These are phyloP conservation scores for Burhinus oedicnemus DNA, from an alignment of 2,113 vertebrate species.

Conservation along the genomic window DNA sequence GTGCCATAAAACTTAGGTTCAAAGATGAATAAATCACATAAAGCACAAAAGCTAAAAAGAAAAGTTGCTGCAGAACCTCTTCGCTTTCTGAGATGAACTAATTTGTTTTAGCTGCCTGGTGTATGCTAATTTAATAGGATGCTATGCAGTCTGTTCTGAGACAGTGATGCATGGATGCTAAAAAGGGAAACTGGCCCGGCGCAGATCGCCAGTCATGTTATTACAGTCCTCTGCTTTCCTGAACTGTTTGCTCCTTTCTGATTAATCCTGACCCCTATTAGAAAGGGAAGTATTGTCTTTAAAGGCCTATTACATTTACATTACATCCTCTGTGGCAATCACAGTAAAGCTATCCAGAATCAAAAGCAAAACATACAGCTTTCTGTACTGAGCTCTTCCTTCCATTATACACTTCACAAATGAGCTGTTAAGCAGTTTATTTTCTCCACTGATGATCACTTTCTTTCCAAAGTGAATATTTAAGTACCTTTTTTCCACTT, in stretches of 20 bases:
- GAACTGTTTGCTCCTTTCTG: constrained; percentile 19
- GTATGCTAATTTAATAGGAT: constrained; percentile 43
- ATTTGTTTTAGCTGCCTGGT: constrained; percentile 37
- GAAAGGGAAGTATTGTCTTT: constrained; percentile 17
- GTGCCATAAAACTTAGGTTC: neutral
- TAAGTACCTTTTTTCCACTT: neutral
- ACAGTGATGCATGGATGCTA: constrained; percentile 48
- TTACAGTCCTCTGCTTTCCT: constrained; percentile 27
- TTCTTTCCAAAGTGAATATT: constrained; percentile 22
- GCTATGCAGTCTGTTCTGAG: constrained; percentile 17
- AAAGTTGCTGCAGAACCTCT: neutral
- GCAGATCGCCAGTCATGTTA: neutral
- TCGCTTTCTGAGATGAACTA: neutral
- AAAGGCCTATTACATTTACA: neutral
- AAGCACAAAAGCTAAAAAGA: neutral
- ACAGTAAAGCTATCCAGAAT: neutral
- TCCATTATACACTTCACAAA: neutral
- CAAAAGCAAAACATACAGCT: neutral
- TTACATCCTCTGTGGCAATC: neutral
- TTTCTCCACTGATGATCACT: neutral
- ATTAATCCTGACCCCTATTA: constrained; percentile 26
- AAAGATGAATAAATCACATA: neutral
- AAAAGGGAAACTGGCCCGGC: constrained; percentile 12
- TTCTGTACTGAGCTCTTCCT: neutral
- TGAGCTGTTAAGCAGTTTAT: constrained; percentile 7